A percentile compares a stretch with the other conserved stretches of the same genome.
Evolutionary conservation across 35 echinoderm and acorn worm species (phyloP).

Genomic region (Holothuria glaberrima): DNA sequence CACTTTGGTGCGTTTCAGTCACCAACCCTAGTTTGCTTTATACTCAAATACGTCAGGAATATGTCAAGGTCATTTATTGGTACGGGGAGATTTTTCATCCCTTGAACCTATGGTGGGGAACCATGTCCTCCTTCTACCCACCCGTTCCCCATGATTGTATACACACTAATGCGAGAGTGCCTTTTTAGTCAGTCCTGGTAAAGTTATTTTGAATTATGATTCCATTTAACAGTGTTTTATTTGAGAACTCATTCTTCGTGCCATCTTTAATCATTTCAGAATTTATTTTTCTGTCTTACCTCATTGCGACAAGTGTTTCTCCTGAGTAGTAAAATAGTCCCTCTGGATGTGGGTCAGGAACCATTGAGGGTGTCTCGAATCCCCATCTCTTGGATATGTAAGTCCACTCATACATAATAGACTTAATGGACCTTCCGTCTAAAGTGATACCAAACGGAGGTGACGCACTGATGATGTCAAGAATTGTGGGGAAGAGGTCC

Average conservation of each 20-base stretch:
- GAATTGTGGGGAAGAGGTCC: conserved; percentile 53
- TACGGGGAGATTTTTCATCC: no score
- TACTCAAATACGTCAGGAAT: not conserved
- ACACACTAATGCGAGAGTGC: no score
- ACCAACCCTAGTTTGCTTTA: not conserved
- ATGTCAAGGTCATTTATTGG: not conserved
- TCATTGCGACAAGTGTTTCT: conserved; percentile 3
- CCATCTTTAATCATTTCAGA: no score
- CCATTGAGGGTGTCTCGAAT: not conserved
- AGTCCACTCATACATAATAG: conserved; percentile 4
- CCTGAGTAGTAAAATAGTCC: conserved; percentile 37
- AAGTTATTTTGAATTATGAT: no score
- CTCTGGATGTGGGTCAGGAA: conserved; percentile 2
- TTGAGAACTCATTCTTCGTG: no score
- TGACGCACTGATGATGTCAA: conserved; percentile 31
- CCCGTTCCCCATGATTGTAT: not conserved
- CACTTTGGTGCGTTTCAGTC: no score
- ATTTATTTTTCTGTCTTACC: not conserved
- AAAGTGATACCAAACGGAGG: not conserved
- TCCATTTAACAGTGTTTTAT: no score
- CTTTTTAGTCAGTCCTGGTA: no score
- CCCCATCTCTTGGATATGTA: not conserved
- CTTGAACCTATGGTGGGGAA: no score
- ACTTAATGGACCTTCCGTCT: not conserved
- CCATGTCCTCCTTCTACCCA: not conserved